Evolutionary conservation across 2,888 invertebrate species (phyloP).

Genomic region (Ypsolopha sequella): DNA sequence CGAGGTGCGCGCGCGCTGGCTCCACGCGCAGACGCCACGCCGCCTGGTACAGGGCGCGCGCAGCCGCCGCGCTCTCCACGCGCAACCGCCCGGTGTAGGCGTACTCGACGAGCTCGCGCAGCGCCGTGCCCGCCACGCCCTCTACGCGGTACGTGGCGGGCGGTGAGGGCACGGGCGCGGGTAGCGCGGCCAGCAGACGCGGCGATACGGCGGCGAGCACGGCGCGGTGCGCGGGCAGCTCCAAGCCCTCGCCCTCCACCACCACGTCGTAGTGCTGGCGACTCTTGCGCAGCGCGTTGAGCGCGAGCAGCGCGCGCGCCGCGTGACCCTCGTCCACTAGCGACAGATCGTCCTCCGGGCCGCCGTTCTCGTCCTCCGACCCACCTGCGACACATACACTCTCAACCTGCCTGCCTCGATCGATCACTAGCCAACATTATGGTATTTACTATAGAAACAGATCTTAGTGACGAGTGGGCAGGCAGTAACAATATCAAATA

Average conservation of each 20-base stretch:
- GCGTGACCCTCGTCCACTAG: conserved; percentile 68
- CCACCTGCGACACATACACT: not conserved
- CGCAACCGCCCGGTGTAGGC: conserved; percentile 82
- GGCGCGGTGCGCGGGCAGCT: conserved; percentile 83
- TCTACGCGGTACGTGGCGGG: conserved; percentile 17
- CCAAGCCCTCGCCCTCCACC: conserved; percentile 73
- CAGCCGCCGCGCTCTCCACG: conserved; percentile 54
- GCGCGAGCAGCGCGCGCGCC: conserved; percentile 72
- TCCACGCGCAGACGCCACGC: conserved; percentile 84
- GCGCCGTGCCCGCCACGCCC: conserved; percentile 33
- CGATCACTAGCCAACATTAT: not conserved
- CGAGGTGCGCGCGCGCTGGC: conserved; percentile 77
- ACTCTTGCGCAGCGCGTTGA: conserved; percentile 86
- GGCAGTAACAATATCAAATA: no score
- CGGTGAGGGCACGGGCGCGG: conserved; percentile 42
- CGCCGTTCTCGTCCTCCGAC: conserved; percentile 4
- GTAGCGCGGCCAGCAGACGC: conserved; percentile 77
- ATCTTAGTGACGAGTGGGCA: no score
- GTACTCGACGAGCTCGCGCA: conserved; percentile 82
- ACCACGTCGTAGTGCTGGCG: conserved; percentile 90
- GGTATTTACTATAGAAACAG: no score
- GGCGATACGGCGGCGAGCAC: conserved; percentile 85
- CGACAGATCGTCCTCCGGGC: conserved; percentile 49
- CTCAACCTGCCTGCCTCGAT: not conserved
- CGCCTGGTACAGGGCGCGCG: conserved; percentile 84